phyloP scores from a whole-genome alignment of 2,113 vertebrate genomes.

The Astur gentilis region DNA sequence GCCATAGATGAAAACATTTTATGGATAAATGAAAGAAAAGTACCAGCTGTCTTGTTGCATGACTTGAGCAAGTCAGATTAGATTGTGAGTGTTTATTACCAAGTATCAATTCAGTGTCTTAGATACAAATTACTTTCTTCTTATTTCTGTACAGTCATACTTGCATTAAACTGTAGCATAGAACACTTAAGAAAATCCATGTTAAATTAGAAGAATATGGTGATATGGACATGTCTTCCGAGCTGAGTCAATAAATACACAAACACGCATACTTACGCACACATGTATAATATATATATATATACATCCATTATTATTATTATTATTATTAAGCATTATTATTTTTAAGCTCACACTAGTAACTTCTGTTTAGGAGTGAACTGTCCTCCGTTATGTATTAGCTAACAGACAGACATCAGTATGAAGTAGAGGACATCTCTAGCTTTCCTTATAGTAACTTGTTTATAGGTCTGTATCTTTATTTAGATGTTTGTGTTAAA shows the following conservation, averaged over 20 bases:
- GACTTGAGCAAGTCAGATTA: background rate
- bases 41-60: background rate
- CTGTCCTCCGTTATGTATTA: background rate
- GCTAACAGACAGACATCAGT: background rate
- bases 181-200: background rate
- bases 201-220: background rate
- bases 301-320: background rate
- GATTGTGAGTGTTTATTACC: background rate
- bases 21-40: background rate
- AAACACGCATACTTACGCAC: background rate
- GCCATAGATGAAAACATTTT: background rate
- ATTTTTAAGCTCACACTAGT: background rate
- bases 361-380: background rate
- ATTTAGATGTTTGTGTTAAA: background rate
- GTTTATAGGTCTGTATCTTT: background rate
- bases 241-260: background rate
- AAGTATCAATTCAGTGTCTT: background rate
- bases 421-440: background rate
- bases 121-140: background rate
- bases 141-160: background rate
- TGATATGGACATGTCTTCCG: background rate
- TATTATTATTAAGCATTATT: background rate
- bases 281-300: no score
- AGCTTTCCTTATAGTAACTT: background rate
- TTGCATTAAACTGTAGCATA: background rate